These are phyloP conservation scores for Monopterus albus DNA, from an alignment of 2,113 vertebrate species.

Conservation along the genomic window DNA sequence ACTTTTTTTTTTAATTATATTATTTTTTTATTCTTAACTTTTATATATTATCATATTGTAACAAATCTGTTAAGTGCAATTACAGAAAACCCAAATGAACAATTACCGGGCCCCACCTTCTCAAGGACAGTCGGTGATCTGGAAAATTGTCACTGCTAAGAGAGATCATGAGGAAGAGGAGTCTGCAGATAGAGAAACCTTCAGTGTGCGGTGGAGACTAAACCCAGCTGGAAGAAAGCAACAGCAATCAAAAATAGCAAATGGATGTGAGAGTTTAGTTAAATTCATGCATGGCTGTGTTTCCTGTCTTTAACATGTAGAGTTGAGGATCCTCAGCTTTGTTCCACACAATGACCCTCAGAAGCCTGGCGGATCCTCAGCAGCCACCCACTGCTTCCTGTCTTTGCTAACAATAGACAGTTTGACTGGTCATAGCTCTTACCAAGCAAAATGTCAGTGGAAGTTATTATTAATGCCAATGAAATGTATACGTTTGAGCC, in stretches of 20 bases:
- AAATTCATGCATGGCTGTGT: constrained; percentile 1
- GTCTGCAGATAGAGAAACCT: background rate
- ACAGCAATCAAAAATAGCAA: background rate
- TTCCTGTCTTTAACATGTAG: constrained; percentile 44
- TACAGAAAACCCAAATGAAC: background rate
- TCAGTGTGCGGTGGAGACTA: background rate
- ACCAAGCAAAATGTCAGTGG: constrained; percentile 56
- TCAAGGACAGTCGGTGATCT: constrained; percentile 1
- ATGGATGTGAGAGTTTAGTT: constrained; percentile 1
- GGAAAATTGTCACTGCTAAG: background rate
- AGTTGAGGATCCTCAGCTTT: constrained; percentile 33
- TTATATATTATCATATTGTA: background rate
- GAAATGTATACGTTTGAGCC: background rate
- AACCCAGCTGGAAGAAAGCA: background rate
- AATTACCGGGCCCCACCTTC: background rate
- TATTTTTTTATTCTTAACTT: too few relatives aligned
- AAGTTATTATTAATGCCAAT: constrained; percentile 49
- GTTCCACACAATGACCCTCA: constrained; percentile 62
- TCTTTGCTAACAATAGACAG: constrained; percentile 63
- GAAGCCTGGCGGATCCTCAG: constrained; percentile 27
- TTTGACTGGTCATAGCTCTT: constrained; percentile 47
- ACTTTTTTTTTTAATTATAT: too few relatives aligned
- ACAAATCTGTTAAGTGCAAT: background rate
- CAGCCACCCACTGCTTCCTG: constrained; percentile 66
- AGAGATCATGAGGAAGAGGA: background rate